These are phyloP conservation scores for Cottus gobio DNA, from an alignment of 2,113 vertebrate species.

Conservation along the genomic window DNA sequence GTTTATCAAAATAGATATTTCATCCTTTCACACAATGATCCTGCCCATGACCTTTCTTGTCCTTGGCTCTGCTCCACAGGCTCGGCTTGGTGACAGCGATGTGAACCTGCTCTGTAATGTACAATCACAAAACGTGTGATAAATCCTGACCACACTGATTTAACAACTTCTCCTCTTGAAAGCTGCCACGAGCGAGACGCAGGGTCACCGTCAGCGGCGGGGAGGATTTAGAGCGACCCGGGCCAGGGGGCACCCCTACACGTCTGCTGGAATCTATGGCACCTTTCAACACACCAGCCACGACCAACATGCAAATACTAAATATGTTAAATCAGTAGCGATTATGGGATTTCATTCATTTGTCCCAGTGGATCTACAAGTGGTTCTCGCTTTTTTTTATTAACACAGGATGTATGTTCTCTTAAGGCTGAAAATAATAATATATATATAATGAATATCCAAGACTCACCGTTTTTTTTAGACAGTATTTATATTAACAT, in stretches of 20 bases:
- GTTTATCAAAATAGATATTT: neutral
- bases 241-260: constrained; percentile 21
- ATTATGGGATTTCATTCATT: neutral
- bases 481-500: neutral
- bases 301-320: neutral
- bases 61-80: constrained; percentile 52
- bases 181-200: constrained; percentile 35
- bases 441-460: neutral
- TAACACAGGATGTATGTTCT: neutral
- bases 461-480: neutral
- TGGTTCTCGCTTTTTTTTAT: neutral
- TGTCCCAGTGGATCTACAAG: constrained; percentile 25
- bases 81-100: constrained; percentile 49
- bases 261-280: constrained; percentile 33
- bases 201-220: constrained; percentile 49
- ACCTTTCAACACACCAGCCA: constrained; percentile 5
- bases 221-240: constrained; percentile 50
- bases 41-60: constrained; percentile 60
- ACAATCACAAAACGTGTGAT: constrained; percentile 70
- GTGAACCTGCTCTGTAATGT: constrained; percentile 66
- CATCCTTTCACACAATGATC: constrained; percentile 34
- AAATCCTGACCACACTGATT: constrained; percentile 65
- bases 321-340: neutral
- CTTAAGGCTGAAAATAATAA: neutral
- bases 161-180: constrained; percentile 48